A percentile compares a stretch with the other conserved stretches of the same genome.
phyloP scores from a whole-genome alignment of 2,113 vertebrate genomes.

The Prunella himalayana region DNA sequence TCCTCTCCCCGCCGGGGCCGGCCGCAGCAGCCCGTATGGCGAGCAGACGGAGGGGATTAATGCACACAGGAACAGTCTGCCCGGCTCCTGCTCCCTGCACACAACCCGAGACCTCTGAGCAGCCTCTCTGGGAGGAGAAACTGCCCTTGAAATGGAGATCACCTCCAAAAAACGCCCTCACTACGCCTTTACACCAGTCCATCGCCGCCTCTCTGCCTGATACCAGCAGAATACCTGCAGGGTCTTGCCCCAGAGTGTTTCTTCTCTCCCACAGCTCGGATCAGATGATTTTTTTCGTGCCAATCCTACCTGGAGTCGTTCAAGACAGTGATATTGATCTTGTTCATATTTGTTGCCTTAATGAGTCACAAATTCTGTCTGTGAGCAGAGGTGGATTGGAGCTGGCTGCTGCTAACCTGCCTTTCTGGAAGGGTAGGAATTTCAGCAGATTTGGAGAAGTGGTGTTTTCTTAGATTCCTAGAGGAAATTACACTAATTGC shows the following conservation, averaged over 20 bases:
- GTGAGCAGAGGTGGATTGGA: slow-evolving; percentile 19
- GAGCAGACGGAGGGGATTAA: slow-evolving; percentile 35
- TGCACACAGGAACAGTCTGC: neutral
- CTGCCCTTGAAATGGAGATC: neutral
- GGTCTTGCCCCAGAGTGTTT: neutral
- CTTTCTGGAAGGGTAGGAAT: slow-evolving; percentile 47
- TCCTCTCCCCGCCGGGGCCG: neutral
- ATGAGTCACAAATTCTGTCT: slow-evolving; percentile 57
- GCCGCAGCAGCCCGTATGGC: slow-evolving; percentile 8
- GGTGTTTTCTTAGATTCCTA: slow-evolving; percentile 28
- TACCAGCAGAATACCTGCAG: neutral
- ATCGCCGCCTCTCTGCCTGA: accelerated
- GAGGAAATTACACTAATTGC: slow-evolving; percentile 26
- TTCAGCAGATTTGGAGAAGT: neutral
- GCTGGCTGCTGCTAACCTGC: slow-evolving; percentile 19
- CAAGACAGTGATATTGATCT: neutral
- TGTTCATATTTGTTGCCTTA: slow-evolving; percentile 55
- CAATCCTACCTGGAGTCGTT: neutral
- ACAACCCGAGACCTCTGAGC: neutral
- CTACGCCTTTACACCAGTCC: neutral
- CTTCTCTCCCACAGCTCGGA: neutral
- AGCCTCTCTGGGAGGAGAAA: neutral
- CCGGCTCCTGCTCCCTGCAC: neutral
- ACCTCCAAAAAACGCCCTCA: neutral
- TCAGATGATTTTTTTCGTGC: neutral